Conservation (phyloP, 2,797 vertebrate genomes). For the Artibeus jamaicensis region DNA sequence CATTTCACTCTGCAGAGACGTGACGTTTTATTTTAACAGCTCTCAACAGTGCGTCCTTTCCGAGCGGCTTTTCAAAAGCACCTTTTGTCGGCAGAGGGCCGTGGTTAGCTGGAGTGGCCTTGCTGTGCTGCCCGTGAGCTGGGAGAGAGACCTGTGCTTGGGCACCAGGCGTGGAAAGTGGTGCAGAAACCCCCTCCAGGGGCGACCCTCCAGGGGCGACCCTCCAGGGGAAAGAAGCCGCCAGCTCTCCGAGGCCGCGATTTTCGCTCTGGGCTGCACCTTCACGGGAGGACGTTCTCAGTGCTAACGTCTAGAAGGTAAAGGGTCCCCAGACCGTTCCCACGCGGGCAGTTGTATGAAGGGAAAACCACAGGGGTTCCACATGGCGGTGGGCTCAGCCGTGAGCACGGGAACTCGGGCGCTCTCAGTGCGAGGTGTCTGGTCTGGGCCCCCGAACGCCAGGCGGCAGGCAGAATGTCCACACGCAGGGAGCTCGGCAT, state of each 20-base stretch:
- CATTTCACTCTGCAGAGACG: conserved; percentile 41
- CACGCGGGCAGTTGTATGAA: not conserved
- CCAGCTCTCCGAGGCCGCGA: not conserved
- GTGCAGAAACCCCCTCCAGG: not conserved
- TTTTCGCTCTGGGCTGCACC: not conserved
- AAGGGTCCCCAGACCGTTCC: not conserved
- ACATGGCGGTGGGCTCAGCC: not conserved
- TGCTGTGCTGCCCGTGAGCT: not conserved
- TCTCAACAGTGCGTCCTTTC: not conserved
- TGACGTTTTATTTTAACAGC: conserved; percentile 65
- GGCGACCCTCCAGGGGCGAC: no score
- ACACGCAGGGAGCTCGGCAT: not conserved
- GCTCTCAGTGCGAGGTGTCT: not conserved
- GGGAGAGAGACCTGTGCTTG: conserved; percentile 7
- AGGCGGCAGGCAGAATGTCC: not conserved
- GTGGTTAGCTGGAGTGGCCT: conserved; percentile 52
- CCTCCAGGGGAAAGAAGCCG: not conserved
- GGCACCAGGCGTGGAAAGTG: not conserved
- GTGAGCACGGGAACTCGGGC: not conserved
- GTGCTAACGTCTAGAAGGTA: not conserved
- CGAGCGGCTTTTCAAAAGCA: conserved; percentile 45
- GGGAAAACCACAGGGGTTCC: not conserved
- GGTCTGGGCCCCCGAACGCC: not conserved
- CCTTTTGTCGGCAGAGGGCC: conserved; percentile 54
- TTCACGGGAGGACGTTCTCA: not conserved